These are phyloP conservation scores for Amitus sp. DNA, from an alignment of 2,888 invertebrate genomes.

Conservation along the genomic window DNA sequence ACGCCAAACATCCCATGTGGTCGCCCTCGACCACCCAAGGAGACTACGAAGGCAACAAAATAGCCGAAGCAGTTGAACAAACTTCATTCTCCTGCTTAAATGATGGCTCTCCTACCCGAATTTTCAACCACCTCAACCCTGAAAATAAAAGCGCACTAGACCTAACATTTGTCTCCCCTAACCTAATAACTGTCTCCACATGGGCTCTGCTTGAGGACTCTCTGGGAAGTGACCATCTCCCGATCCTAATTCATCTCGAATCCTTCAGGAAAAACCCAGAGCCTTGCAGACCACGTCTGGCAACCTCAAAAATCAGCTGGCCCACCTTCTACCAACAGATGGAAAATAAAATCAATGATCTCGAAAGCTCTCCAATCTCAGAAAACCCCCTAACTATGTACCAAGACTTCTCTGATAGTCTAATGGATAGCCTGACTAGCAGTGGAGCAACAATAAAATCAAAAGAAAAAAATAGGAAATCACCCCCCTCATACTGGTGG, in stretches of 20 bases:
- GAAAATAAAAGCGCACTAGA: not conserved
- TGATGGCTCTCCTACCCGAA: not conserved
- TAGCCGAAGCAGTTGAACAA: not conserved
- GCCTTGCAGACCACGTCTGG: not conserved
- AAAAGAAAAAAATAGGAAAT: not conserved
- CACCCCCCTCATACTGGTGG: not conserved
- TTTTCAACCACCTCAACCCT: not conserved
- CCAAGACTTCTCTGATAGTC: not conserved
- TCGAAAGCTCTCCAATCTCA: not conserved
- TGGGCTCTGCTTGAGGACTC: not conserved
- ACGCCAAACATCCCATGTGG: not conserved
- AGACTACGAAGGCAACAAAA: not conserved
- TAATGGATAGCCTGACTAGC: not conserved
- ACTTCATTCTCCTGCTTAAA: not conserved
- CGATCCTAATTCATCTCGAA: not conserved
- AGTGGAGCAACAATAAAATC: not conserved
- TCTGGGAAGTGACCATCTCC: not conserved
- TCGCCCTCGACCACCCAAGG: not conserved
- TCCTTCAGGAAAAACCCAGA: too few species aligned
- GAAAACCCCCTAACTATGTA: not conserved
- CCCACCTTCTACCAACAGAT: not conserved
- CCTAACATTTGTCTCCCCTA: not conserved
- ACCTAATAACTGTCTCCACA: not conserved
- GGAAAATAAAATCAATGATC: not conserved
- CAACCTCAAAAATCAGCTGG: not conserved